Evolutionary conservation across 2,888 invertebrate genomes (phyloP).

Genomic region (Mycogona germanica): DNA sequence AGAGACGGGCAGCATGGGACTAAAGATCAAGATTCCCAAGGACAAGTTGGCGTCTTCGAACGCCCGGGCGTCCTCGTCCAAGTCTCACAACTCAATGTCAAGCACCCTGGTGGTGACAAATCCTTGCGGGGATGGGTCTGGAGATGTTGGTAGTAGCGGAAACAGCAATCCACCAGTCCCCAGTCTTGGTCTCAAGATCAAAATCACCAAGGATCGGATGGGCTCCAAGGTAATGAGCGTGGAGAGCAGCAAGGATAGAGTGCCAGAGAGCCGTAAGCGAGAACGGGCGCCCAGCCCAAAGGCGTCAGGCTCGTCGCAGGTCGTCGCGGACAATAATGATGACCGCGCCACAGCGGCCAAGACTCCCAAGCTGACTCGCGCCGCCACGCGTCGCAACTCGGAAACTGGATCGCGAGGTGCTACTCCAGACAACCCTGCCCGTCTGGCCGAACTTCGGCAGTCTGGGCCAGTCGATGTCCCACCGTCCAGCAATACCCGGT

Average conservation of each 20-base stretch:
- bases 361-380: background rate
- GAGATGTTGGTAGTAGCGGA: background rate
- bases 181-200: background rate
- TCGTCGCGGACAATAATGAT: background rate
- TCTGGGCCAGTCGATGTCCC: background rate
- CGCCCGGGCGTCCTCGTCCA: background rate
- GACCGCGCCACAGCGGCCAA: background rate
- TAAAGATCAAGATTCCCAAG: slow-evolving; percentile 59
- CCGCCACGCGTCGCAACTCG: background rate
- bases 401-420: background rate
- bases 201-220: slow-evolving; percentile 7
- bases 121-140: background rate
- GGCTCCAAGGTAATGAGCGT: background rate
- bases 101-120: background rate
- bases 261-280: slow-evolving; percentile 4
- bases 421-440: too few relatives aligned
- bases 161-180: background rate
- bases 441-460: background rate
- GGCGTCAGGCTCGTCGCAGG: background rate
- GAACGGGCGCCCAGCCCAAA: background rate
- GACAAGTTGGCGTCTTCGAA: slow-evolving; percentile 34
- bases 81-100: background rate
- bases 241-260: background rate
- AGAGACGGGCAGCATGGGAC: slow-evolving; percentile 19
- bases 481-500: slow-evolving; percentile 11